These are phyloP conservation scores for Parthenolecanium corni DNA, from an alignment of 2,888 invertebrate genomes.

Conservation along the genomic window DNA sequence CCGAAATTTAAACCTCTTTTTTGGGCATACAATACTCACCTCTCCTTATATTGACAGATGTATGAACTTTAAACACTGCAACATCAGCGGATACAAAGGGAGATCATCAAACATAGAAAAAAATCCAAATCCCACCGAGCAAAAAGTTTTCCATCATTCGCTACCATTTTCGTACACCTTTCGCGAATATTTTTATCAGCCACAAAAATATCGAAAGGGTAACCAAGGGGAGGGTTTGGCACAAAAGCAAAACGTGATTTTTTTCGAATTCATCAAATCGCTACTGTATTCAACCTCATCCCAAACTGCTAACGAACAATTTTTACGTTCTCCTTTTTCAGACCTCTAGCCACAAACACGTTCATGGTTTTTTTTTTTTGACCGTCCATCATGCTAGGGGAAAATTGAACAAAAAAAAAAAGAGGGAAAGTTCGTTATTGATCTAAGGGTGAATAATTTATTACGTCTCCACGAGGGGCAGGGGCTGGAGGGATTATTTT, in stretches of 20 bases:
- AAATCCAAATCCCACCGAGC: too few relatives aligned
- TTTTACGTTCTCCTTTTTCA: neutral
- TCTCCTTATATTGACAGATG: too few relatives aligned
- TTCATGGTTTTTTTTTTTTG: neutral
- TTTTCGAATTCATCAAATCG: neutral
- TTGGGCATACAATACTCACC: too few relatives aligned
- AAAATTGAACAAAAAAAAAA: neutral
- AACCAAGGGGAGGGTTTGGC: neutral
- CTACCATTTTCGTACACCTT: too few relatives aligned
- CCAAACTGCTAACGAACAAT: neutral
- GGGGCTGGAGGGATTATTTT: neutral
- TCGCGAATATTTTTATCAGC: too few relatives aligned
- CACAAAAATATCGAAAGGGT: too few relatives aligned
- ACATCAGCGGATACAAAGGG: too few relatives aligned
- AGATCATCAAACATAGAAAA: too few relatives aligned
- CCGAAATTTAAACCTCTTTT: too few relatives aligned
- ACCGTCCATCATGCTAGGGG: neutral
- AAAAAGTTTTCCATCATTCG: too few relatives aligned
- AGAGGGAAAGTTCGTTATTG: conserved; percentile 13
- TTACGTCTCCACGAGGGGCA: conserved; percentile 1
- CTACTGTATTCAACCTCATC: neutral
- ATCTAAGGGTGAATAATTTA: conserved; percentile 24
- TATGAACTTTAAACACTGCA: too few relatives aligned
- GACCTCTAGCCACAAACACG: neutral
- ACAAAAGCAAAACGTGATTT: neutral